A percentile compares a stretch with the other conserved stretches of the same genome.
phyloP scores from a whole-genome alignment of 2,797 vertebrate species.

The Thamnophis elegans region DNA sequence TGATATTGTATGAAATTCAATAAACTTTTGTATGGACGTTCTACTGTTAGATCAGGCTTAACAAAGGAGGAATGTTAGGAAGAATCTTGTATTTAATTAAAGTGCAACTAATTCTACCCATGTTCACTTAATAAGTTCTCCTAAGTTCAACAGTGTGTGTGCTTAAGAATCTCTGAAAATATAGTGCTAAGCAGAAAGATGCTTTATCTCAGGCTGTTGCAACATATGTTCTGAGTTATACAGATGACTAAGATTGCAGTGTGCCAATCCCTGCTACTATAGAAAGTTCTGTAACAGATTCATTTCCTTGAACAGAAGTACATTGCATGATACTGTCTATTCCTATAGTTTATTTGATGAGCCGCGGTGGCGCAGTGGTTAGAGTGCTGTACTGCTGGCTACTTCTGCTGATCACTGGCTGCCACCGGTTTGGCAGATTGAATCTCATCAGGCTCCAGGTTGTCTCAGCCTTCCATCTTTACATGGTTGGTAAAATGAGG shows the following conservation, averaged over 20 bases:
- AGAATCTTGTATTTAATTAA: background rate
- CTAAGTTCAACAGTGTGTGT: background rate
- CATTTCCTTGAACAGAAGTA: background rate
- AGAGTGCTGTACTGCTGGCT: too few relatives aligned
- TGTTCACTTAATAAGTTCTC: background rate
- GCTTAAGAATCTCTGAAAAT: background rate
- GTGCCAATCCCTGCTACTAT: background rate
- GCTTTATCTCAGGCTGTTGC: background rate
- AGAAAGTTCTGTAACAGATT: background rate
- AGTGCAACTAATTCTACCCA: background rate
- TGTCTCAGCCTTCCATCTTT: too few relatives aligned
- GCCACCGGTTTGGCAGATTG: too few relatives aligned
- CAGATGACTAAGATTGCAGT: background rate
- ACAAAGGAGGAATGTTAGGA: background rate
- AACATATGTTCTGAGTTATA: background rate
- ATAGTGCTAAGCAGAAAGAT: background rate
- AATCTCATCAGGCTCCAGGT: too few relatives aligned
- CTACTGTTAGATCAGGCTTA: background rate
- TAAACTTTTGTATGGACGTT: background rate
- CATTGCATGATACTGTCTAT: background rate
- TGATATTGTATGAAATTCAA: too few relatives aligned
- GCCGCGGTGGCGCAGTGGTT: too few relatives aligned
- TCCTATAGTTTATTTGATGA: background rate
- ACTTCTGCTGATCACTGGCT: too few relatives aligned
- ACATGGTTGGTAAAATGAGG: too few relatives aligned